Base-by-base conservation (phyloP, 2,113 vertebrate genomes). In the Muscicapa adusta region DNA sequence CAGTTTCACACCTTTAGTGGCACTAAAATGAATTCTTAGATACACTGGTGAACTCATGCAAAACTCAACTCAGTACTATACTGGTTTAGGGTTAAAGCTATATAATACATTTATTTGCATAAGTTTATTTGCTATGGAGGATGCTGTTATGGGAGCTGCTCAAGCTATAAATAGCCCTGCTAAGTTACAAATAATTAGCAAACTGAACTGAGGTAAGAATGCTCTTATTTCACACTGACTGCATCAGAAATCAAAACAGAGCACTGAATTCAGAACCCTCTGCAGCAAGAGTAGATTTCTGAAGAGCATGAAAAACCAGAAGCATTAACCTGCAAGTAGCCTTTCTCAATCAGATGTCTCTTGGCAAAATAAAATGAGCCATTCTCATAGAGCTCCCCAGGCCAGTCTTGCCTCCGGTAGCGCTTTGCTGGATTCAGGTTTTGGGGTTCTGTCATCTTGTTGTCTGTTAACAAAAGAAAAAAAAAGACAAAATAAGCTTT, bases 301-400 rank as follows among this genome's bases (percentile, higher is more conserved):
- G 34, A 84, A 75, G 51, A 72, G 23, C 33, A 75, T 4, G 29
- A 67, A 48, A 85, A 77, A 48, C 9, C 28, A 51, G 38, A 61
- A 73, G 53, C n/a, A 97, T 95, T 89, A 88, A 99, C 99, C 98
- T 99, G 99, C 79, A 99, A 57, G 14, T 96, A 91, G 10, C 98
- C 98, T 24, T 97, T 38, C 77, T 98, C 38, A 58, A 99, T 94
- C 65, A 99, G 94, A 23, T 98, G 94, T 65, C 88, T 98, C n/a
- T 97, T 98, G 76, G 98, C 97, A 90, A 99, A 98, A 96, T 99
- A 99, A 95, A 99, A 99, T 0, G 99, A 99, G 10, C 99, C 99
- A 61, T 99, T 99, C 96, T 99, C 99, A 93, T 98, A 99, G 12
- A 99, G 98, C 77, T 99, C 99, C 28, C 99, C 99, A 5, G 97